phyloP scores from a whole-genome alignment of 2,113 vertebrate species.

The Gorsachius goisagi region DNA sequence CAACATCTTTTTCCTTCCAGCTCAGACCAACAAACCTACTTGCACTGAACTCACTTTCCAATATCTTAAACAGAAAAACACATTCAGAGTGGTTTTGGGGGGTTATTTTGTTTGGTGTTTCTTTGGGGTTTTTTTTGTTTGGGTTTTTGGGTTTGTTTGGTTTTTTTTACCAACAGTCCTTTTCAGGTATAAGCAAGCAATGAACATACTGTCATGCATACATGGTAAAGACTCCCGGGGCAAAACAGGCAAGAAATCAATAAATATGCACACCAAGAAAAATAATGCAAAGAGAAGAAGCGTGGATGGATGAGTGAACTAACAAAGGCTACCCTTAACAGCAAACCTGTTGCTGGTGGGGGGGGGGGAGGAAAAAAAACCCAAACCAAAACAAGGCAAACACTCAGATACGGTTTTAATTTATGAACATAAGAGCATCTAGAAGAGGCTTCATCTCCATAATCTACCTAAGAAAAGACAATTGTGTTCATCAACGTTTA shows the following conservation, averaged over 20 bases:
- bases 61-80: not conserved
- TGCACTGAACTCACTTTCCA: not conserved
- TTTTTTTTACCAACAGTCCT: not conserved
- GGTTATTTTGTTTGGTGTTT: not conserved
- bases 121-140: too few relatives aligned
- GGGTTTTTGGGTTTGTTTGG: too few relatives aligned
- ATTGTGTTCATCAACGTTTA: not conserved
- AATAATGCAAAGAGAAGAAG: not conserved
- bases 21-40: not conserved
- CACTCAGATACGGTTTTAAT: not conserved
- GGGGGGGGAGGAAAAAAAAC: too few relatives aligned
- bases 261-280: not conserved
- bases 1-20: not conserved
- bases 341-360: accelerated
- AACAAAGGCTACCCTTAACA: not conserved
- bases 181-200: not conserved
- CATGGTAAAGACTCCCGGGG: not conserved
- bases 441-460: not conserved
- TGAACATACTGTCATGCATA: not conserved
- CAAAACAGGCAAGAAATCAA: not conserved
- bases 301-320: not conserved
- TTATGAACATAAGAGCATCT: not conserved
- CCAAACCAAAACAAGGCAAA: not conserved
- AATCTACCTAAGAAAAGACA: not conserved
- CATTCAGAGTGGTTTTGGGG: not conserved